Evolutionary conservation across 1,140 invertebrate species (phyloP), one percentile per base, ranked within the genome.

Genomic region (Orius insidiosus): DNA sequence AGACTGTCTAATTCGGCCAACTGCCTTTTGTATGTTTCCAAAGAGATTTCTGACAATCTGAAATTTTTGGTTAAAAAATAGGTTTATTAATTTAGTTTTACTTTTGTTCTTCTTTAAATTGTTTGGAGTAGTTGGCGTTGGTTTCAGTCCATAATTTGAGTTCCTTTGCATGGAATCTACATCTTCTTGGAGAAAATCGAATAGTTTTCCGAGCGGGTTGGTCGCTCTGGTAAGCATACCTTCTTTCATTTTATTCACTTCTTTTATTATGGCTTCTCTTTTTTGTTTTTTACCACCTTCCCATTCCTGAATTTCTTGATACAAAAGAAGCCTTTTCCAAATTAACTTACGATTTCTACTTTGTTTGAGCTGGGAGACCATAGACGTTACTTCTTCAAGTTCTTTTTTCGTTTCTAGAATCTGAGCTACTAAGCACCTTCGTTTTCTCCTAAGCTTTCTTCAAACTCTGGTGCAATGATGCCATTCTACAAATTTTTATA

Each of bases 141-240:
- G 80, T 79, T 41, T 73, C 71, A 46, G 71, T 72, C 88, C 90
- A 98, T 55, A 78, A 78, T 33, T 75, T 67, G 10, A 93, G 61
- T 66, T 97, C 92, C 81, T 76, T 52, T 88, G 76, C 90, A 96
- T 97, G 1, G 86, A 77, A 64, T 98, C 92, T 10, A 93, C 71
- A 63, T 98, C 90, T 67, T 96, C 92, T 62, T 94, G 83, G 43
- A 95, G 68, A 59, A 87, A 93, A 64, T 94, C 90, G 60, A 96
- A 71, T 19, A 95, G 60, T 65, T 89, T 90, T 10, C 85, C 85
- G 10, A 94, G 59, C 2, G 88, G 88, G 69, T 89, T 88, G 1
- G 86, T 80, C 24, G 79, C 76, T 58, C 82, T 72, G 2, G 90
- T 93, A 19, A 94, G 60, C 3, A 97, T 83, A 16, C 77, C 75